phyloP scores from a whole-genome alignment of 2,113 vertebrate species.

The Chunga burmeisteri region DNA sequence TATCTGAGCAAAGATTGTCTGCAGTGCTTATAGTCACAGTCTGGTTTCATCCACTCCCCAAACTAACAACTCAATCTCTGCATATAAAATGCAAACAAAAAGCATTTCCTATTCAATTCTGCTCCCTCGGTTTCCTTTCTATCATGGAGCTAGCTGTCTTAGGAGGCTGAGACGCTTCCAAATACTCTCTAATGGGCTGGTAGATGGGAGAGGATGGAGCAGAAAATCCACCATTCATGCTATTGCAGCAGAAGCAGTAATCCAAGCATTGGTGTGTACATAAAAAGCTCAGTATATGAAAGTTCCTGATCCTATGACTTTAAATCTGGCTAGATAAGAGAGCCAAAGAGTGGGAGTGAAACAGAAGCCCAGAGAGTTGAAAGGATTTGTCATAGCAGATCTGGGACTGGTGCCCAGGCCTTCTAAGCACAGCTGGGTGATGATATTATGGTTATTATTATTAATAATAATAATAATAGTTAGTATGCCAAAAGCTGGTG shows the following conservation, averaged over 20 bases:
- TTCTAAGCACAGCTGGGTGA: slow-evolving; percentile 59
- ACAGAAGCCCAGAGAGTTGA: slow-evolving; percentile 56
- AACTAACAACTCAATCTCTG: neutral
- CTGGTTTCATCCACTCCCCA: neutral
- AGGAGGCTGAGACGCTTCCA: neutral
- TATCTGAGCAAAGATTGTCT: neutral
- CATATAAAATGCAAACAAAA: neutral
- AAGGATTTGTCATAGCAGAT: slow-evolving; percentile 59
- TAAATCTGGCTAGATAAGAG: slow-evolving; percentile 60
- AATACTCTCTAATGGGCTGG: neutral
- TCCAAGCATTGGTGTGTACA: neutral
- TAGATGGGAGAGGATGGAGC: neutral
- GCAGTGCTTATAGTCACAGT: neutral
- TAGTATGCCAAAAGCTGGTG: slow-evolving; percentile 17
- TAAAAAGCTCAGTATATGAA: neutral
- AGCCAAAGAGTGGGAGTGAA: slow-evolving; percentile 63
- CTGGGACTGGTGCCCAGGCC: slow-evolving; percentile 56
- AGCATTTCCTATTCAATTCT: neutral
- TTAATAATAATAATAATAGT: slow-evolving; percentile 37
- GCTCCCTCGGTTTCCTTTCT: neutral
- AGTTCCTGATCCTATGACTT: slow-evolving; percentile 42
- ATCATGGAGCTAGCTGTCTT: neutral
- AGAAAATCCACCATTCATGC: neutral
- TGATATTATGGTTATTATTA: slow-evolving; percentile 50
- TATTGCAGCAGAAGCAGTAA: neutral